Conservation (phyloP, 2,113 vertebrate genomes). For the Terrapene triunguis region DNA sequence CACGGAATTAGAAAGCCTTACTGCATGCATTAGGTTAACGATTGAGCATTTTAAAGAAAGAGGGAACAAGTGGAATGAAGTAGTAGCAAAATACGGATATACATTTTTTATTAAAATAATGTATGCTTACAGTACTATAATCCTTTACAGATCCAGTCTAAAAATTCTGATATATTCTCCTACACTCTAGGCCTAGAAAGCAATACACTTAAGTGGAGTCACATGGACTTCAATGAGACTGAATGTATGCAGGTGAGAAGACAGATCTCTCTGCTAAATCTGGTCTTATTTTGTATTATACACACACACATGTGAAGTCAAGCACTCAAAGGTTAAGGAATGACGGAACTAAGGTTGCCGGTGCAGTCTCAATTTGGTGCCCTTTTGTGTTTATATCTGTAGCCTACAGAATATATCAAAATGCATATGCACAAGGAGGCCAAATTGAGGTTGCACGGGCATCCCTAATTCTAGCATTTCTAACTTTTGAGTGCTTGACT, state of each 20-base stretch:
- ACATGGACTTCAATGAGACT: background rate
- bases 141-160: background rate
- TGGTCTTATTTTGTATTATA: background rate
- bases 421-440: background rate
- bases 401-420: background rate
- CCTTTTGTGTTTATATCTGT: background rate
- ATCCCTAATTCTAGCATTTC: background rate
- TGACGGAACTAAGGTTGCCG: background rate
- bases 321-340: rapidly evolving
- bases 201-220: background rate
- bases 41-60: background rate
- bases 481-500: background rate
- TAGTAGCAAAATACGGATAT: background rate
- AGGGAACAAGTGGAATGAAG: background rate
- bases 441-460: background rate
- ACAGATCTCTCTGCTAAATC: background rate
- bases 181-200: background rate
- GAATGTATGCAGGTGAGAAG: background rate
- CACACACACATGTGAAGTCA: background rate
- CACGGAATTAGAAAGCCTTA: background rate
- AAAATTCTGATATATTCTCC: background rate
- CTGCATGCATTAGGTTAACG: background rate
- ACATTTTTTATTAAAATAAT: conserved; percentile 14
- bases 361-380: background rate
- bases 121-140: background rate